These are phyloP conservation scores for Aurelia coerulea DNA, from an alignment of 30 jellyfish, hydroid and myxozoan species.

Conservation along the genomic window DNA sequence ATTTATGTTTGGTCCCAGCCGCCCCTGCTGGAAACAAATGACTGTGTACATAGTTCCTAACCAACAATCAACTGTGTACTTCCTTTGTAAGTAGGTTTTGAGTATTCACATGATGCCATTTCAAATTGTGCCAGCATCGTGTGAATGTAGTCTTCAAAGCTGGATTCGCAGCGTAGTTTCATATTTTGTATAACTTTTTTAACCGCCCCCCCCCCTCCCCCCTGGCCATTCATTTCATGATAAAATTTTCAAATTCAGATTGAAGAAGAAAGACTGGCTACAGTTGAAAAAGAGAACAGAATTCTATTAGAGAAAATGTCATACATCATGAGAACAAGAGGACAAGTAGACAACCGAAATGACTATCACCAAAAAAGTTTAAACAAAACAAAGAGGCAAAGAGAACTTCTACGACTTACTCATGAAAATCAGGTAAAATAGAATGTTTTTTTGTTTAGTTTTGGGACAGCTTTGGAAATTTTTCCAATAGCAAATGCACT, in stretches of 20 bases:
- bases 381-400: conserved; percentile 91
- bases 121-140: no score
- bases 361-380: conserved; percentile 91
- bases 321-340: conserved; percentile 92
- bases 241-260: conserved; percentile 28
- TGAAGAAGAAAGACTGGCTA: conserved; percentile 95
- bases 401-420: conserved; percentile 90
- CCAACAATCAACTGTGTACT: no score
- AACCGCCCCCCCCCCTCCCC: background rate
- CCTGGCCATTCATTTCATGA: background rate
- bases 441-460: no score
- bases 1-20: no score
- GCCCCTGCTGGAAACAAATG: no score
- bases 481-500: background rate
- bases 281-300: conserved; percentile 91
- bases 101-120: no score
- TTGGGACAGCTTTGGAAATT: background rate
- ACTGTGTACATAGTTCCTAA: no score
- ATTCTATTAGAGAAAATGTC: conserved; percentile 97
- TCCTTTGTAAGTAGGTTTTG: no score
- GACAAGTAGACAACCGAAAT: conserved; percentile 94
- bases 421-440: conserved; percentile 95
- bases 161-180: no score
- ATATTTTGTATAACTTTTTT: no score
- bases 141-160: no score